phyloP scores from a whole-genome alignment of 1,140 invertebrate species.

The Drosophila watanabei region DNA sequence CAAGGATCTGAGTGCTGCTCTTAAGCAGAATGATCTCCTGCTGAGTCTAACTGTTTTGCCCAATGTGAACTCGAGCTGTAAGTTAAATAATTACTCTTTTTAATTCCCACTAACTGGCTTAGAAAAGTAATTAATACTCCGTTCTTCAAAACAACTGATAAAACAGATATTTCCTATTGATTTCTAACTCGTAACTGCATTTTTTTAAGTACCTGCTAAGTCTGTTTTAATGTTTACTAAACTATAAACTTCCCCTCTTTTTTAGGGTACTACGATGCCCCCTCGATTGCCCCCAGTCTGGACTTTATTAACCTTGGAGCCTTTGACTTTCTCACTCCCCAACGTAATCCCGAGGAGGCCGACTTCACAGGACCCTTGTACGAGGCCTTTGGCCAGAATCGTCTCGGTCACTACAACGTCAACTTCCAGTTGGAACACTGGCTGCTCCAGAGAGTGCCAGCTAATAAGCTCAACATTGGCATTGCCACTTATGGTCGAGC shows the following conservation, averaged over 20 bases:
- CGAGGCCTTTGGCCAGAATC: slow-evolving; percentile 87
- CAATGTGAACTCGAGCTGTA: slow-evolving; percentile 91
- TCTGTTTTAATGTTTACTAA: neutral
- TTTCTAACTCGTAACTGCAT: neutral
- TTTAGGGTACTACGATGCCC: slow-evolving; percentile 92
- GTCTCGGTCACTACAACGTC: slow-evolving; percentile 89
- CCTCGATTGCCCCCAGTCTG: slow-evolving; percentile 89
- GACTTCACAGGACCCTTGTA: slow-evolving; percentile 91
- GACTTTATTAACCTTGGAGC: slow-evolving; percentile 93
- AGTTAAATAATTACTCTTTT: slow-evolving; percentile 56
- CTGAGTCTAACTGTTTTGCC: slow-evolving; percentile 91
- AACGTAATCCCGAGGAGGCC: slow-evolving; percentile 91
- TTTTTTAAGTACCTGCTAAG: neutral
- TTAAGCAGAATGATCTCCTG: slow-evolving; percentile 88
- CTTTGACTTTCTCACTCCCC: slow-evolving; percentile 92
- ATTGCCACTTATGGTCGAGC: slow-evolving; percentile 93
- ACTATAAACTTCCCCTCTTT: slow-evolving; percentile 84
- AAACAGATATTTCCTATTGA: neutral
- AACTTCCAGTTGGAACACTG: slow-evolving; percentile 89
- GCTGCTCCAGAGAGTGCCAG: slow-evolving; percentile 89
- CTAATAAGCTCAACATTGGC: slow-evolving; percentile 92
- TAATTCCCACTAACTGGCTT: neutral
- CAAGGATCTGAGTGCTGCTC: slow-evolving; percentile 89
- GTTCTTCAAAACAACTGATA: neutral
- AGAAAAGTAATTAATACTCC: neutral